Evolutionary conservation across 2,113 vertebrate genomes (phyloP).

Genomic region (Chloebia gouldiae): DNA sequence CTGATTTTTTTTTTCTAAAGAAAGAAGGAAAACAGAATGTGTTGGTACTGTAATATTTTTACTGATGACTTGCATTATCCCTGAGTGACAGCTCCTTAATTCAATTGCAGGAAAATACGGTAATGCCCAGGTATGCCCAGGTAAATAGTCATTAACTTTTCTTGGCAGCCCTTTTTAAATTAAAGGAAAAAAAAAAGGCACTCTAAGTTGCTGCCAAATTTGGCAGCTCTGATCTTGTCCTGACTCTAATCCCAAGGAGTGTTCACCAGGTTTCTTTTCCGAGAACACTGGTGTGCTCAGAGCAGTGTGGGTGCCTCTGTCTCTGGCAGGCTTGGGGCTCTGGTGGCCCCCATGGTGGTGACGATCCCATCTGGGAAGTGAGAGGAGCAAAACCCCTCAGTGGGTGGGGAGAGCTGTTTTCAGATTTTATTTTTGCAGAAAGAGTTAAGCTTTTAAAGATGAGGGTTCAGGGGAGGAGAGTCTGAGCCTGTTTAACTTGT

Average conservation of each 20-base stretch:
- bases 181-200: not conserved
- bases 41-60: conserved; percentile 10
- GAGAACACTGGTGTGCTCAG: not conserved
- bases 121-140: not conserved
- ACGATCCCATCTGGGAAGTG: accelerated
- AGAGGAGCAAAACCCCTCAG: not conserved
- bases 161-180: conserved; percentile 37
- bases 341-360: accelerated
- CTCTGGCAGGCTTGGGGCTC: not conserved
- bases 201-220: conserved; percentile 20
- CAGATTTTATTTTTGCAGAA: not conserved
- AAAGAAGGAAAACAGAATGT: not conserved
- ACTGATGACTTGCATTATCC: conserved; percentile 24
- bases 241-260: not conserved
- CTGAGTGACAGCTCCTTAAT: conserved; percentile 27
- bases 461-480: conserved; percentile 28
- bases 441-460: conserved; percentile 27
- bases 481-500: conserved; percentile 67
- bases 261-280: not conserved
- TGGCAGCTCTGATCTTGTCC: conserved; percentile 53
- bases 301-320: not conserved
- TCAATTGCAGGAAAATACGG: conserved; percentile 1
- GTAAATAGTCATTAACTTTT: conserved; percentile 60
- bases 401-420: not conserved
- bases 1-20: not conserved